These are phyloP conservation scores for Deilephila elpenor DNA, from an alignment of 2,888 invertebrate species.

Conservation along the genomic window DNA sequence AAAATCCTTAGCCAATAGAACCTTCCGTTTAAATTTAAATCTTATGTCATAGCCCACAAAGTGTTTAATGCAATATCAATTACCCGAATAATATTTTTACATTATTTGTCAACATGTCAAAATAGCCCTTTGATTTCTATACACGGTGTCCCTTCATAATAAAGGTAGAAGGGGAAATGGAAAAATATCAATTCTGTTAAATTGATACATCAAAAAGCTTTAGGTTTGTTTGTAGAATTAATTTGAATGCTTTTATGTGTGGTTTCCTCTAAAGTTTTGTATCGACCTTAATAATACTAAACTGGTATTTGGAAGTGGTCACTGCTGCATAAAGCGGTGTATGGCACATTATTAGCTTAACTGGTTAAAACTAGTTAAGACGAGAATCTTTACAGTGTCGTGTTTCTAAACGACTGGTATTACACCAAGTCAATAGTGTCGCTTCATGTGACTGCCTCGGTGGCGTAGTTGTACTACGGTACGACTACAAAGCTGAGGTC, in stretches of 20 bases:
- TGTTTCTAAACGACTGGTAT: too few relatives aligned
- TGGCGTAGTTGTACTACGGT: too few relatives aligned
- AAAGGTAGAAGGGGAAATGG: constrained; percentile 50
- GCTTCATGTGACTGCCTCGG: too few relatives aligned
- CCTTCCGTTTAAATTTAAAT: not conserved
- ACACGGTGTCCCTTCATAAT: constrained; percentile 64
- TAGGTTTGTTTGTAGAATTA: constrained; percentile 9
- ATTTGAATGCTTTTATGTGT: not conserved
- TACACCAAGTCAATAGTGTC: too few relatives aligned
- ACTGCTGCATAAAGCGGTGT: too few relatives aligned
- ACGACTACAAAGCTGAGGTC: too few relatives aligned
- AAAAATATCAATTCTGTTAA: constrained; percentile 70
- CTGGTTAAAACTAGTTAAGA: too few relatives aligned
- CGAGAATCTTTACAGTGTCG: too few relatives aligned
- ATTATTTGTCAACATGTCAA: constrained; percentile 80
- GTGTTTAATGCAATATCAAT: too few relatives aligned
- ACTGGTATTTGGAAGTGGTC: too few relatives aligned
- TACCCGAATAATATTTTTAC: constrained; percentile 63
- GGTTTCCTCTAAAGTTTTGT: not conserved
- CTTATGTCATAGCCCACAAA: not conserved
- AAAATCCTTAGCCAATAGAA: not conserved
- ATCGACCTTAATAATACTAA: too few relatives aligned
- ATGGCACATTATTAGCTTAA: too few relatives aligned
- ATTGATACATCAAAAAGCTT: constrained; percentile 47
- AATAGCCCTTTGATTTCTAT: constrained; percentile 80